Evolutionary conservation across 2,797 vertebrate genomes (phyloP).

Genomic region (Amphiprion clarkii): DNA sequence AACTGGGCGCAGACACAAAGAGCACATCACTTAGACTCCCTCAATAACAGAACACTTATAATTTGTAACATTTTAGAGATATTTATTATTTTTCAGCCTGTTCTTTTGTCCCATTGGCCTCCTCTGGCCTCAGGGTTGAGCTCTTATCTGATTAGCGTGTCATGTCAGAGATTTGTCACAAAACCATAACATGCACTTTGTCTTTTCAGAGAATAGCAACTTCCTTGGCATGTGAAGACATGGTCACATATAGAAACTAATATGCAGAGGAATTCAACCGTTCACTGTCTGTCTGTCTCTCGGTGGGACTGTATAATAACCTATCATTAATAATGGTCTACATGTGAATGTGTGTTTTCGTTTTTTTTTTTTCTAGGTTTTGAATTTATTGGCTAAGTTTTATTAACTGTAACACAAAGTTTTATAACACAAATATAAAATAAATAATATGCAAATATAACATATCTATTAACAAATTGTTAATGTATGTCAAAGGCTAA

Average conservation of each 20-base stretch:
- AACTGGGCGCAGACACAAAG: constrained; percentile 81
- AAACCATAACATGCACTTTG: constrained; percentile 75
- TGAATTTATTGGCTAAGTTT: neutral
- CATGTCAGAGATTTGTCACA: constrained; percentile 85
- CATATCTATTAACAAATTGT: no score
- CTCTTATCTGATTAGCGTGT: constrained; percentile 85
- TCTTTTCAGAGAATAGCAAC: constrained; percentile 55
- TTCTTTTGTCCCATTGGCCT: constrained; percentile 83
- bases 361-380: neutral
- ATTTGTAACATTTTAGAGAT: constrained; percentile 88
- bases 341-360: neutral
- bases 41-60: constrained; percentile 78
- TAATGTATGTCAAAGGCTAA: neutral
- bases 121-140: constrained; percentile 78
- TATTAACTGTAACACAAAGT: neutral
- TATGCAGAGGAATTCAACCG: constrained; percentile 43
- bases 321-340: constrained; percentile 11
- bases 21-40: constrained; percentile 78
- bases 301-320: constrained; percentile 9
- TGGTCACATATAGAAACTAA: constrained; percentile 46
- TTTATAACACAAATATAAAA: no score
- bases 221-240: constrained; percentile 71
- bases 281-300: constrained; percentile 47
- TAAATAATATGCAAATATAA: no score
- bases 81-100: constrained; percentile 84